Conservation (phyloP, 2,888 invertebrate genomes). For the Pomacea canaliculata region DNA sequence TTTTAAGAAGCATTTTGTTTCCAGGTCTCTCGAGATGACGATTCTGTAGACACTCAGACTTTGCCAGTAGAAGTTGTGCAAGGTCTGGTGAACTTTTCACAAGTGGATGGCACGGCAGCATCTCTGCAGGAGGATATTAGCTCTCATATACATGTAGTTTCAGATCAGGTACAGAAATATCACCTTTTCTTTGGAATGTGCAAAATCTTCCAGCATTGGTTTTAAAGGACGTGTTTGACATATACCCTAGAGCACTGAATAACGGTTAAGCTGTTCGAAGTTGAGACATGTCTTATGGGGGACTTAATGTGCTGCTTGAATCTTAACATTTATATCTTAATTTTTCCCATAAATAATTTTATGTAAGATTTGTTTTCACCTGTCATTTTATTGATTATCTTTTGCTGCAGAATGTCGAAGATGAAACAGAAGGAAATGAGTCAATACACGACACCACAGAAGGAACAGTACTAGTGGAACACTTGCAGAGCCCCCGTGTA, state of each 20-base stretch:
- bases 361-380: not conserved
- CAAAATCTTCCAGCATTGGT: not conserved
- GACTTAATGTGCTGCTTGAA: no score
- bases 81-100: slow-evolving; percentile 13
- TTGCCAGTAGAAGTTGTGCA: slow-evolving; percentile 34
- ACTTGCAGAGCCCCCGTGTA: no score
- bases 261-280: no score
- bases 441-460: not conserved
- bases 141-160: no score
- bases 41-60: slow-evolving; percentile 28
- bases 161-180: no score
- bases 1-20: not conserved
- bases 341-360: not conserved
- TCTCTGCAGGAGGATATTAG: no score
- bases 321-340: not conserved
- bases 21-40: slow-evolving; percentile 33
- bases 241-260: no score
- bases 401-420: slow-evolving; percentile 9
- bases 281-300: no score
- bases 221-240: no score
- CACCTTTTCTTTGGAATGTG: no score
- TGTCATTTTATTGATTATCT: not conserved
- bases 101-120: not conserved
- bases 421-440: not conserved
- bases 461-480: no score